Evolutionary conservation across 2,797 vertebrate genomes (phyloP), one percentile per base, ranked within the genome.

Genomic region (Protosalanx chinensis): DNA sequence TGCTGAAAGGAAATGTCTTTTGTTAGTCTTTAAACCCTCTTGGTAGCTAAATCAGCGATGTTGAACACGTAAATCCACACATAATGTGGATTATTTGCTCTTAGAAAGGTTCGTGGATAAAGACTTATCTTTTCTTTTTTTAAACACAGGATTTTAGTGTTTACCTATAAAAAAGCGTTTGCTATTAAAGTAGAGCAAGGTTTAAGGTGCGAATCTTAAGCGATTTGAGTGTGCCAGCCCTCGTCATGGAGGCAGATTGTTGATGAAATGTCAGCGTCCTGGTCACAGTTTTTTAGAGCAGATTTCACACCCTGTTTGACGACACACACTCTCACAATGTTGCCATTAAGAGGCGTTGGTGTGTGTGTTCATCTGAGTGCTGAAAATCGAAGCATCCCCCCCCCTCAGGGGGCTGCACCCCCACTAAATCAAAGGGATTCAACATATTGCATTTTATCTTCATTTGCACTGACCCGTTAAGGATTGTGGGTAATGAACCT

Each of bases 11-110:
- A 67, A 71, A 60, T n/a, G 67, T 76, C 68, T 78, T 74, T 83
- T 79, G 30, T 64, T 75, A 53, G 56, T 66, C 53, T 60, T 57
- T 23, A 29, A 33, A 23, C 6, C 60, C 72, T 64, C 15, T 37
- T 37, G 53, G 61, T 33, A 13, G 56, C 5, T 33, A 58, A 56
- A 75, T 75, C n/a, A 71, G 68, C 82, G 72, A 35, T 77, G 79
- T 70, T 73, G 73, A 46, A 66, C 71, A 75, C 70, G 78, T 77
- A 62, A 72, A 73, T 71, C 57, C 71, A 76, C 63, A 70, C 77
- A 77, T 74, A 73, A 68, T 76, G 68, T 20, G 35, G n/a, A 56
- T 60, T 59, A 61, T 58, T 57, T 41, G 12, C 8, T 49, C 57
- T 53, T 67, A 29, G 66, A 13, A 62, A 18, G 60, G 20, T 37